These are phyloP conservation scores for Phyllotis vaccarum DNA, from an alignment of 2,797 vertebrate genomes.

Conservation along the genomic window DNA sequence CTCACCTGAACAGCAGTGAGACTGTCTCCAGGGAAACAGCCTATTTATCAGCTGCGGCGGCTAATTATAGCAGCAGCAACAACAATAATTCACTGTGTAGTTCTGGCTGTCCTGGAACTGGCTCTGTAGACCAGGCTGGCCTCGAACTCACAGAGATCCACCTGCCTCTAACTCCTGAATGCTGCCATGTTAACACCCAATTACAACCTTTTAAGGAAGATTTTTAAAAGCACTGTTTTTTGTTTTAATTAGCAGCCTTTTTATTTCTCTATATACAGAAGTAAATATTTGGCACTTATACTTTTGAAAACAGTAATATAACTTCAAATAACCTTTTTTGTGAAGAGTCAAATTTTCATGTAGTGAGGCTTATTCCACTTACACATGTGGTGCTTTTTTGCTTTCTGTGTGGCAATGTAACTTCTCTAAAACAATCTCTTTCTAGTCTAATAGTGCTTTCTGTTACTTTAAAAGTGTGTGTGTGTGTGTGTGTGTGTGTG, in stretches of 20 bases:
- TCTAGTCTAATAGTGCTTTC: conserved; percentile 3
- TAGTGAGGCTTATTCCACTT: conserved; percentile 22
- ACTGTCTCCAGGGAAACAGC: neutral
- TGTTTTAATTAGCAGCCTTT: conserved; percentile 4
- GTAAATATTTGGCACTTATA: neutral
- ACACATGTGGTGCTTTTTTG: neutral
- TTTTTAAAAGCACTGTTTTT: conserved; percentile 6
- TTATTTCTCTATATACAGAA: conserved; percentile 27
- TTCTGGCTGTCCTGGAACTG: neutral
- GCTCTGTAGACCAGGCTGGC: neutral
- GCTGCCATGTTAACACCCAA: neutral
- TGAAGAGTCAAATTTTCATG: conserved; percentile 52
- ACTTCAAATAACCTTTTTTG: conserved; percentile 46
- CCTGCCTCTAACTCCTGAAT: neutral
- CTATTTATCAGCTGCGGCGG: neutral
- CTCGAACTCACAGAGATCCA: neutral
- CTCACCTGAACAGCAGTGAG: neutral
- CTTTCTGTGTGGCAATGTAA: neutral
- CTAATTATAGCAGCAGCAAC: too few relatives aligned
- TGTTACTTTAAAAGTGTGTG: neutral
- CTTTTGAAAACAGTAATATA: conserved; percentile 46
- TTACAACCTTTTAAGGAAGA: neutral
- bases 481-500: neutral
- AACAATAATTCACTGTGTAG: neutral
- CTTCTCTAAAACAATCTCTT: neutral